Conservation (phyloP, 2,797 vertebrate species). For the Brachyalestes nurse region DNA sequence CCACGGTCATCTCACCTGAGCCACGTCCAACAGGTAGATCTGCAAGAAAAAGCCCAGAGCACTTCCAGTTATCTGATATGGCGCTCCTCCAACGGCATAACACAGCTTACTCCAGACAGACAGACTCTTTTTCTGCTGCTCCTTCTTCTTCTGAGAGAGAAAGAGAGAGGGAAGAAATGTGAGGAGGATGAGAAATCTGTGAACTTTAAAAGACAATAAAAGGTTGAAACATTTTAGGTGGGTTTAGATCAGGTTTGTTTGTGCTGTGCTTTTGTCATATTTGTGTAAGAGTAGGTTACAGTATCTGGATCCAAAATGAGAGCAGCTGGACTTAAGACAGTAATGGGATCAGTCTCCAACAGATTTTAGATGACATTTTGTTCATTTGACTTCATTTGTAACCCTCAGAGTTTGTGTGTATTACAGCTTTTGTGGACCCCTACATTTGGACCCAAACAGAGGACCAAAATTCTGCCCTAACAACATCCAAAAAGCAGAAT, state of each 20-base stretch:
- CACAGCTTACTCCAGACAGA: slow-evolving; percentile 87
- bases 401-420: background rate
- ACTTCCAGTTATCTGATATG: slow-evolving; percentile 91
- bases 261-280: too few relatives aligned
- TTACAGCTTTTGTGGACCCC: too few relatives aligned
- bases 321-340: background rate
- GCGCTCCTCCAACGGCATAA: slow-evolving; percentile 92
- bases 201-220: slow-evolving; percentile 25
- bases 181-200: slow-evolving; percentile 33
- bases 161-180: background rate
- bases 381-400: background rate
- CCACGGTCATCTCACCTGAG: slow-evolving; percentile 85
- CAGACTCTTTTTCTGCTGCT: slow-evolving; percentile 73
- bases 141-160: slow-evolving; percentile 59
- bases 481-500: too few relatives aligned
- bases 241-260: too few relatives aligned
- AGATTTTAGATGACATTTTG: too few relatives aligned
- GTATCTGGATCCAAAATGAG: background rate
- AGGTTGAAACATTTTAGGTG: background rate
- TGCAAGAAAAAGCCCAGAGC: slow-evolving; percentile 94
- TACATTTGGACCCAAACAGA: too few relatives aligned
- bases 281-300: too few relatives aligned
- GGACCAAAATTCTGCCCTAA: too few relatives aligned
- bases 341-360: background rate
- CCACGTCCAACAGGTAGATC: slow-evolving; percentile 95